Conservation (phyloP, 2,113 vertebrate species). For the Ahaetulla prasina region DNA sequence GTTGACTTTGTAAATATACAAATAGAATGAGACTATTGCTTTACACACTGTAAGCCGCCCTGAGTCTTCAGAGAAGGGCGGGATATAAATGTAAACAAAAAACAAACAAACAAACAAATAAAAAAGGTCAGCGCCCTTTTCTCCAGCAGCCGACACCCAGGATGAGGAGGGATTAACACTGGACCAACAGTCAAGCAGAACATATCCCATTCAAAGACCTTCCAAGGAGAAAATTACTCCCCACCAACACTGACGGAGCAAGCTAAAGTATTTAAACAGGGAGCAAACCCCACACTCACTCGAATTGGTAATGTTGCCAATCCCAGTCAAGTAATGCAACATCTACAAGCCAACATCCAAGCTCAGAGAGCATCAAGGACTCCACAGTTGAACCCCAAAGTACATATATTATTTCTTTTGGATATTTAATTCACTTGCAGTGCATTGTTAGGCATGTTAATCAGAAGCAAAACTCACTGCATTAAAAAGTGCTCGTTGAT, state of each 20-base stretch:
- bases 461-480: neutral
- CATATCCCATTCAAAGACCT: neutral
- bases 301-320: neutral
- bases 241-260: neutral
- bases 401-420: neutral
- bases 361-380: neutral
- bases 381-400: neutral
- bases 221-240: neutral
- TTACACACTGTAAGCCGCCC: too few relatives aligned
- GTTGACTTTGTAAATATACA: too few relatives aligned
- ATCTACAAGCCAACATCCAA: neutral
- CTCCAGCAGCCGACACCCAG: neutral
- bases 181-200: neutral
- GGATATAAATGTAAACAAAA: too few relatives aligned
- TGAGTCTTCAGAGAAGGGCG: too few relatives aligned
- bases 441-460: neutral
- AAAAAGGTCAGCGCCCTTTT: neutral
- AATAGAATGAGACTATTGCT: too few relatives aligned
- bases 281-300: neutral
- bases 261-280: neutral
- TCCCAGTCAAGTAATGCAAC: neutral
- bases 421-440: neutral
- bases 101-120: too few relatives aligned
- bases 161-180: neutral
- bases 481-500: neutral